Conservation (phyloP, 2,797 vertebrate genomes). For the Lepilemur ruficaudatus region DNA sequence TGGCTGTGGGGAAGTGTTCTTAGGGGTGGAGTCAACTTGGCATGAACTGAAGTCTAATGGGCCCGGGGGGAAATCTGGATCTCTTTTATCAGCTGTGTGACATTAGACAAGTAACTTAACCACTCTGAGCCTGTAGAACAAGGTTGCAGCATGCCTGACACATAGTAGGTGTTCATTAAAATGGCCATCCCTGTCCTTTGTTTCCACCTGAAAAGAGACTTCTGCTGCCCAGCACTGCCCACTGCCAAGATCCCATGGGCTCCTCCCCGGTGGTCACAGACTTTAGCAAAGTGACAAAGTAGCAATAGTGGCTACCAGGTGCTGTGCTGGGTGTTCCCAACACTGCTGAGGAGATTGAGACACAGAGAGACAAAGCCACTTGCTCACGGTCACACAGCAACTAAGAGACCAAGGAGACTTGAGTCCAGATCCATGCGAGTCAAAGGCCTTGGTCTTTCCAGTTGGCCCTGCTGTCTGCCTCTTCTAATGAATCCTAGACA, state of each 20-base stretch:
- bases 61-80: neutral
- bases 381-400: neutral
- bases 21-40: neutral
- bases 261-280: neutral
- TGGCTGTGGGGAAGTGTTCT: neutral
- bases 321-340: neutral
- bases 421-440: neutral
- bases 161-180: neutral
- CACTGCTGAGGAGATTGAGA: neutral
- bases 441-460: neutral
- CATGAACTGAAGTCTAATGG: neutral
- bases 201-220: neutral
- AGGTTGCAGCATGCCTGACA: neutral
- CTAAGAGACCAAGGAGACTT: neutral
- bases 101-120: neutral
- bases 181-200: neutral
- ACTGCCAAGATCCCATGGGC: rapidly evolving
- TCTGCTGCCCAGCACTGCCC: rapidly evolving
- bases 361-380: neutral
- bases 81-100: neutral
- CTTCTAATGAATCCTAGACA: neutral
- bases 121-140: neutral
- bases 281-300: neutral
- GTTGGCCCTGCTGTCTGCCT: neutral
- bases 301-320: neutral